These are phyloP conservation scores for Nanorana parkeri DNA, from an alignment of 2,113 vertebrate genomes.

Conservation along the genomic window DNA sequence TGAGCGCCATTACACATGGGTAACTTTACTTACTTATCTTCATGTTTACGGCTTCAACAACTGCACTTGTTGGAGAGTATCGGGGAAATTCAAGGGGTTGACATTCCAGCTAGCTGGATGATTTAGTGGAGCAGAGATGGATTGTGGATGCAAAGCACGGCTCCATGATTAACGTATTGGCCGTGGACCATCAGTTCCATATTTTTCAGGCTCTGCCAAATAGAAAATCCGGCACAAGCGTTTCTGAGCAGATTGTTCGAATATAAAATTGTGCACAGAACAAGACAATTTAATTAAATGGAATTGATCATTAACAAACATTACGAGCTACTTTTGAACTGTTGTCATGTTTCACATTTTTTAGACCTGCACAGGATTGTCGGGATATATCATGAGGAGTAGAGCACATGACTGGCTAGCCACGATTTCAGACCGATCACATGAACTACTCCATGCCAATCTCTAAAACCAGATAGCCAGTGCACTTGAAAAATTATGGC, in stretches of 20 bases:
- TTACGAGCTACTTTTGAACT: not conserved
- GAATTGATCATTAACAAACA: slow-evolving; percentile 15
- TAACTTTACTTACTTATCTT: not conserved
- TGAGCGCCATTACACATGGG: not conserved
- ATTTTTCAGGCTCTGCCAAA: slow-evolving; percentile 39
- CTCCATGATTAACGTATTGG: slow-evolving; percentile 30
- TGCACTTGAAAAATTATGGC: too few species aligned
- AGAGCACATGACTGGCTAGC: too few species aligned
- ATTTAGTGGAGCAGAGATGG: slow-evolving; percentile 9
- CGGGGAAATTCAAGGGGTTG: not conserved
- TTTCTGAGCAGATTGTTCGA: slow-evolving; percentile 39
- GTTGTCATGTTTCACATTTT: too few species aligned
- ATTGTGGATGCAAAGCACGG: not conserved
- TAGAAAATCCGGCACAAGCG: not conserved
- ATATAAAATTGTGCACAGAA: slow-evolving; percentile 13
- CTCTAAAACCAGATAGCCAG: too few species aligned
- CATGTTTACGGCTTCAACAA: not conserved
- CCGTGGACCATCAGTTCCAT: slow-evolving; percentile 26
- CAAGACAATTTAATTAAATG: slow-evolving; percentile 29
- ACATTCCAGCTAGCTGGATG: not conserved
- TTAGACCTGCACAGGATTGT: too few species aligned
- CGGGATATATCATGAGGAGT: too few species aligned
- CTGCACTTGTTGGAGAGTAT: not conserved
- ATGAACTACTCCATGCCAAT: too few species aligned
- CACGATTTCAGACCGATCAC: too few species aligned